Conservation (phyloP, 2,113 vertebrate species). For the Phalacrocorax carbo region DNA sequence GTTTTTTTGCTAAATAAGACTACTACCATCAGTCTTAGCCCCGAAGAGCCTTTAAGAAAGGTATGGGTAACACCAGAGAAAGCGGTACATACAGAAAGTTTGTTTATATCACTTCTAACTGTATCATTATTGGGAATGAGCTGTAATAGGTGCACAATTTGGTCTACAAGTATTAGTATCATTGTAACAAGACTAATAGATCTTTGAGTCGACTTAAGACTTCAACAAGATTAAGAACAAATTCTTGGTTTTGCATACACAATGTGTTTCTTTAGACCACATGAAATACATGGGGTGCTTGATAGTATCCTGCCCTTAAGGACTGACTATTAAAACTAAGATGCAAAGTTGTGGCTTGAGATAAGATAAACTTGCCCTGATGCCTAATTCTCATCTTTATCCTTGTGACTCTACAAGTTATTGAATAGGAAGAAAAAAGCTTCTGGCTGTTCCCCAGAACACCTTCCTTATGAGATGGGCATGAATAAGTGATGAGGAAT, state of each 20-base stretch:
- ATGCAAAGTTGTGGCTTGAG: not conserved
- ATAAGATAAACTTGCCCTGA: not conserved
- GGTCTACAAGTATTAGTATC: not conserved
- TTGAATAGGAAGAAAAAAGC: not conserved
- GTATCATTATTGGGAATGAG: not conserved
- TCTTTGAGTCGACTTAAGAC: not conserved
- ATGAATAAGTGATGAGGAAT: not conserved
- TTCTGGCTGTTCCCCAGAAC: not conserved
- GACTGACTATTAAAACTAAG: not conserved
- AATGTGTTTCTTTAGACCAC: not conserved
- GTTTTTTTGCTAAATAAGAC: not conserved
- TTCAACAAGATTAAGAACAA: not conserved
- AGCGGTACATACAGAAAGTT: rapidly evolving
- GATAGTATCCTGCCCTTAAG: not conserved
- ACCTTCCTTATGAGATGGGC: not conserved
- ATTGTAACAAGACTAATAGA: not conserved
- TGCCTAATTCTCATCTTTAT: not conserved
- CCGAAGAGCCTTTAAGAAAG: rapidly evolving
- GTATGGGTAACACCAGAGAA: not conserved
- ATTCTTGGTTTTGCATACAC: not conserved
- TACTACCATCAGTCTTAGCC: not conserved
- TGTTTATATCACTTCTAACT: not conserved
- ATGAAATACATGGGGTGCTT: not conserved
- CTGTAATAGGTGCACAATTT: not conserved
- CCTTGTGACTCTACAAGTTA: not conserved